Evolutionary conservation across 1,140 invertebrate species (phyloP).

Genomic region (Scaptomyza montana): DNA sequence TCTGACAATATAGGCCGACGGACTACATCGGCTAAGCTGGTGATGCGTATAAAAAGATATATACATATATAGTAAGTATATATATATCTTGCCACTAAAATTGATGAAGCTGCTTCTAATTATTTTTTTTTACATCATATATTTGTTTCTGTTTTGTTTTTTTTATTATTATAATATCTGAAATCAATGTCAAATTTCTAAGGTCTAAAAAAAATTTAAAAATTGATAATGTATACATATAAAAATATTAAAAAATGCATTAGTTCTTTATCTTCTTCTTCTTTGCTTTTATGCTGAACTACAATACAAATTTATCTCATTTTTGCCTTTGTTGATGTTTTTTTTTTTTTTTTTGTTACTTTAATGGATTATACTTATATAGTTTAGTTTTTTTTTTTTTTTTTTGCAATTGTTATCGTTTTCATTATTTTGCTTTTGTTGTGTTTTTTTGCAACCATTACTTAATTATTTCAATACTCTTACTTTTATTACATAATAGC

Average conservation of each 20-base stretch:
- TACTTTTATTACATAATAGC: constrained; percentile 74
- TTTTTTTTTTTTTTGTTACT: constrained; percentile 59
- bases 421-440: constrained; percentile 21
- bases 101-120: neutral
- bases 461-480: constrained; percentile 74
- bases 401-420: constrained; percentile 16
- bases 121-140: constrained; percentile 54
- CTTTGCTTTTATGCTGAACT: constrained; percentile 65
- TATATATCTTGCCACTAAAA: neutral
- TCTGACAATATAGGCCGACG: too few relatives aligned
- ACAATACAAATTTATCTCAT: constrained; percentile 67
- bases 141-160: constrained; percentile 43
- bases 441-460: constrained; percentile 13
- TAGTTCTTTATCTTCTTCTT: constrained; percentile 70
- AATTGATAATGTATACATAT: constrained; percentile 84
- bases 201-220: constrained; percentile 83
- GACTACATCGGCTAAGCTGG: too few relatives aligned
- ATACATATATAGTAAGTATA: too few relatives aligned
- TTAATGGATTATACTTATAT: constrained; percentile 67
- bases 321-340: constrained; percentile 38
- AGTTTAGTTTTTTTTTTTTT: constrained; percentile 29
- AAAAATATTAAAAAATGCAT: constrained; percentile 83
- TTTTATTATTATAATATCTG: constrained; percentile 80
- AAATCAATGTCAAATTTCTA: constrained; percentile 83
- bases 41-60: too few relatives aligned